Base-by-base conservation (phyloP, 2,888 invertebrate species). In the Parnassius orleans region DNA sequence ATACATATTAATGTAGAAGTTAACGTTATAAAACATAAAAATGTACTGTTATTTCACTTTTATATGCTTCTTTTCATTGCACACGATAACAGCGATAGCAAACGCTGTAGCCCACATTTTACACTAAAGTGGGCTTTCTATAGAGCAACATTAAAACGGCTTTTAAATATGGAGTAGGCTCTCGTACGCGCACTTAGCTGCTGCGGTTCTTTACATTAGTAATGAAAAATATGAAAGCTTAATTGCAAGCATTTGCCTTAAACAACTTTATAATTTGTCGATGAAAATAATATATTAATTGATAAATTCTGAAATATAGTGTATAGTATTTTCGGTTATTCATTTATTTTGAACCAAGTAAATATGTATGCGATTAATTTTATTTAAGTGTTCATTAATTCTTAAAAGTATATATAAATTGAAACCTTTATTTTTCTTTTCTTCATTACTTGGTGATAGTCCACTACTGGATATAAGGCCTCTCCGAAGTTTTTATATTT, bases 131-230 rank as follows among this genome's bases (percentile, higher is more conserved):
- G 53, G 53, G 48, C 53, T 62, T 62, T 47, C 53, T 53, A 50
- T 53, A 53, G 48, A 51, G 41, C 19, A 57, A 61, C 61, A 62
- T 62, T 62, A 62, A 57, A 57, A 47, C 53, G 48, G 57, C 53
- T 62, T 57, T 62, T 57, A 57, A 57, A 57, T 53, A 53, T 53
- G 43, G 48, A 62, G 57, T 53, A 57, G 57, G 47, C 53, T 42
- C 46, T 53, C 43, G 14, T 53, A 41, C 42, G 53, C 53, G 53
- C 61, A 53, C 53, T 57, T 57, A 48, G 24, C 41, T 3, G 52
- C 46, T 62, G 43, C 57, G 57, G 53, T 53, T 61, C 61, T 53
- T 57, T 57, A 53, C 57, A 62, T 57, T 53, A 62, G 19, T 43
- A 42, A 53, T 57, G 53, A 53, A 53, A 56, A 43, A 57, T 43